phyloP scores from a whole-genome alignment of 1,140 invertebrate genomes.

The Ceratosolen fusciceps region DNA sequence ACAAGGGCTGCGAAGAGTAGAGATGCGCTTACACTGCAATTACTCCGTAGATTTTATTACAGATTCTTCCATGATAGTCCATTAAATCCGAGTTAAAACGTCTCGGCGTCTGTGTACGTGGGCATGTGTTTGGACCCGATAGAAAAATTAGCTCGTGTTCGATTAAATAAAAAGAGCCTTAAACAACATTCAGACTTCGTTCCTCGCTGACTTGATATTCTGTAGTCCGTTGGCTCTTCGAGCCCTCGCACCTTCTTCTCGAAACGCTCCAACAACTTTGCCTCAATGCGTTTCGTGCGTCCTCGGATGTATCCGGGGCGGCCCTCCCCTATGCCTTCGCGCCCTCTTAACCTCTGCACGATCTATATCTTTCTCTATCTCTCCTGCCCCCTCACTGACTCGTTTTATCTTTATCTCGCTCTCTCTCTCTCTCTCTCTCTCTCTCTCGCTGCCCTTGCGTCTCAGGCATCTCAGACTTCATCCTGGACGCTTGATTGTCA shows the following conservation, averaged over 20 bases:
- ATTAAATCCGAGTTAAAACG: slow-evolving; percentile 36
- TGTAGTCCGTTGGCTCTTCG: slow-evolving; percentile 1
- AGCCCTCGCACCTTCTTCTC: not conserved
- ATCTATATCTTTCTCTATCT: no score
- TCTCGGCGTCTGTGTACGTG: slow-evolving; percentile 2
- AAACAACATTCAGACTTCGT: slow-evolving; percentile 9
- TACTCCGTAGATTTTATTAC: slow-evolving; percentile 38
- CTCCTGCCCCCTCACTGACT: no score
- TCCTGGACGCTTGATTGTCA: no score
- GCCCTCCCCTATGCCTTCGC: not conserved
- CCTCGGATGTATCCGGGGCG: not conserved
- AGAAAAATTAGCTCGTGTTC: slow-evolving; percentile 9
- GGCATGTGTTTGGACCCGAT: no score
- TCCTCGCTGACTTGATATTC: slow-evolving; percentile 1
- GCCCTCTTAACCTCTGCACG: no score
- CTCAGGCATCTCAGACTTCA: no score
- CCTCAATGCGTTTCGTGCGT: slow-evolving; percentile 13
- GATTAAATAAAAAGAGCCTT: no score
- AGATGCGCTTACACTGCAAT: slow-evolving; percentile 49
- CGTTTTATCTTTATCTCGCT: no score
- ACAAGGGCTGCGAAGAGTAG: slow-evolving; percentile 63
- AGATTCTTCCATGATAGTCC: slow-evolving; percentile 41
- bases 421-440: no score
- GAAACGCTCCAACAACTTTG: slow-evolving; percentile 31
- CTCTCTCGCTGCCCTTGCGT: no score